phyloP scores from a whole-genome alignment of 1,140 invertebrate species.

The Lordiphosa collinella region DNA sequence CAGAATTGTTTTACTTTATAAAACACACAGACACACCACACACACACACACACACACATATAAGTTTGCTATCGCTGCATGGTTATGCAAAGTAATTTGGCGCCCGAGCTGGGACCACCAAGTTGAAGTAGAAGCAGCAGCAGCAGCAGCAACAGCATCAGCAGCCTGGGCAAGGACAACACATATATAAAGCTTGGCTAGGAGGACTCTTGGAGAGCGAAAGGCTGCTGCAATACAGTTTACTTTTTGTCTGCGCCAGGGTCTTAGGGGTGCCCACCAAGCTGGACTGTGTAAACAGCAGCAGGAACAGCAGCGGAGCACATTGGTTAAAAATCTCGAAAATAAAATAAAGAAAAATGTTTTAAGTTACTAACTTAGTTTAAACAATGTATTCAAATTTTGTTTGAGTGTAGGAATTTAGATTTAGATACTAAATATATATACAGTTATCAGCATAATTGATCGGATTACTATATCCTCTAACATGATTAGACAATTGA shows the following conservation, averaged over 20 bases:
- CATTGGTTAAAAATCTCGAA: too few species aligned
- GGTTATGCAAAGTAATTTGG: constrained; percentile 78
- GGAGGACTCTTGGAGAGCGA: constrained; percentile 14
- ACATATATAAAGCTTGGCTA: constrained; percentile 34
- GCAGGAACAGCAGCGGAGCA: neutral
- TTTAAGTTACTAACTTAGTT: too few species aligned
- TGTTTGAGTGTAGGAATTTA: too few species aligned
- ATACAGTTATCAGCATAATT: too few species aligned
- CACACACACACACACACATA: constrained; percentile 12
- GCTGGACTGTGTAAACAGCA: constrained; percentile 59
- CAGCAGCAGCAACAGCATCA: constrained; percentile 36
- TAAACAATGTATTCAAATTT: too few species aligned
- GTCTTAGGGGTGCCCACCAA: constrained; percentile 30
- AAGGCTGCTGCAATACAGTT: constrained; percentile 34
- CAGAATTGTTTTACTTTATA: constrained; percentile 78
- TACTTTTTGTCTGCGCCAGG: constrained; percentile 40
- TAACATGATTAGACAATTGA: too few species aligned
- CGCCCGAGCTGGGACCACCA: constrained; percentile 15
- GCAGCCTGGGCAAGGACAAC: constrained; percentile 59
- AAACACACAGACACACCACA: constrained; percentile 47
- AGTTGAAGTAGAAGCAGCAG: constrained; percentile 35
- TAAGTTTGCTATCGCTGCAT: constrained; percentile 56
- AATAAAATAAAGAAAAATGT: too few species aligned
- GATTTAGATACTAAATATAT: too few species aligned
- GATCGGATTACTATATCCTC: too few species aligned